Evolutionary conservation across 2,888 invertebrate genomes (phyloP).

Genomic region (Drosophila mimica): DNA sequence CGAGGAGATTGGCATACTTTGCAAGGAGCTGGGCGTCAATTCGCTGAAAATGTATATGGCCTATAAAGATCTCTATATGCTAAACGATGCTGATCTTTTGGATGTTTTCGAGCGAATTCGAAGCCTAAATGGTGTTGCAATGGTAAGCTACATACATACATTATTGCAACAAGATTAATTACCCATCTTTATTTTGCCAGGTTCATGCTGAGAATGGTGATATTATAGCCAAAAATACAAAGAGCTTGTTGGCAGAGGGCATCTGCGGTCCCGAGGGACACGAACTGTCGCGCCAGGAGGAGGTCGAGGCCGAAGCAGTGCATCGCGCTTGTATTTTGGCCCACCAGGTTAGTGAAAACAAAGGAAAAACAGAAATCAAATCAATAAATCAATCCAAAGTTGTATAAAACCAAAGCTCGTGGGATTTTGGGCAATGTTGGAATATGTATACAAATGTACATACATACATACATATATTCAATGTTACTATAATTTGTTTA

Average conservation of each 20-base stretch:
- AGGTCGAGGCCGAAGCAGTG: constrained; percentile 99
- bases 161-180: neutral
- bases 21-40: constrained; percentile 94
- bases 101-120: constrained; percentile 93
- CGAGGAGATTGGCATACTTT: constrained; percentile 95
- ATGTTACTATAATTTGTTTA: constrained; percentile 32
- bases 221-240: constrained; percentile 95
- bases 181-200: constrained; percentile 80
- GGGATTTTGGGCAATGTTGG: constrained; percentile 15
- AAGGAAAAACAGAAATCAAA: neutral
- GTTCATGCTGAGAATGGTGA: constrained; percentile 99
- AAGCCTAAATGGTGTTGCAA: constrained; percentile 93
- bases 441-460: constrained; percentile 15
- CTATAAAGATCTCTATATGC: constrained; percentile 95
- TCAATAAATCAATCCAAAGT: constrained; percentile 8
- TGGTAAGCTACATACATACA: constrained; percentile 79
- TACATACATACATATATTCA: constrained; percentile 11
- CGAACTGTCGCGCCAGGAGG: constrained; percentile 96
- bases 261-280: constrained; percentile 98
- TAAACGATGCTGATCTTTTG: constrained; percentile 95
- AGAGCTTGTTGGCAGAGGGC: constrained; percentile 93
- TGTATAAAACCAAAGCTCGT: constrained; percentile 26
- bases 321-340: constrained; percentile 97
- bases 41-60: constrained; percentile 99
- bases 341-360: constrained; percentile 89